Conservation (phyloP, 2,797 vertebrate species). For the Perodicticus potto region DNA sequence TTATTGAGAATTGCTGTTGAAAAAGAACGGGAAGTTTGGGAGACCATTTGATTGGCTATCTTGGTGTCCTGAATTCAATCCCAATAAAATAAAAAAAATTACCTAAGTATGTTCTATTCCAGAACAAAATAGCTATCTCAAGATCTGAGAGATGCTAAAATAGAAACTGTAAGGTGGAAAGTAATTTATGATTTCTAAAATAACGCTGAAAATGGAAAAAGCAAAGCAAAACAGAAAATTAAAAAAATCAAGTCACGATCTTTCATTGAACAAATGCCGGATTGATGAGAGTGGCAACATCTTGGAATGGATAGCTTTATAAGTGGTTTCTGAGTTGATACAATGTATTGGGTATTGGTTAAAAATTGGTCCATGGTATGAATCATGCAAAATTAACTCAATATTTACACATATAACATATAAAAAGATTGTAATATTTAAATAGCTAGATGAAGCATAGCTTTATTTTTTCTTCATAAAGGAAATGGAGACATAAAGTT, state of each 20-base stretch:
- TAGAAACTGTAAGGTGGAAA: background rate
- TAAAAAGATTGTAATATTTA: background rate
- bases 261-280: background rate
- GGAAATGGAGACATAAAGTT: background rate
- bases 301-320: background rate
- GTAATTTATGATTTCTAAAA: background rate
- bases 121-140: background rate
- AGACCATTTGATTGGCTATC: background rate
- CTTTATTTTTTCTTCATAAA: background rate
- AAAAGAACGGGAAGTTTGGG: background rate
- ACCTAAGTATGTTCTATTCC: background rate
- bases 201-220: background rate
- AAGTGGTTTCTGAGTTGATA: background rate
- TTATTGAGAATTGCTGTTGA: background rate
- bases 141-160: background rate
- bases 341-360: background rate
- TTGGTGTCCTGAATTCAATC: background rate
- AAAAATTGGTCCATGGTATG: background rate
- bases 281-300: background rate
- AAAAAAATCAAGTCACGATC: background rate
- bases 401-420: background rate
- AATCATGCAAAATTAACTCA: background rate
- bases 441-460: background rate
- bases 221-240: background rate
- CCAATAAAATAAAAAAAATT: background rate